Percentiles rank a stretch among this genome's conserved stretches.
Conservation (phyloP, 2,797 vertebrate species). For the Phataginus tricuspis region DNA sequence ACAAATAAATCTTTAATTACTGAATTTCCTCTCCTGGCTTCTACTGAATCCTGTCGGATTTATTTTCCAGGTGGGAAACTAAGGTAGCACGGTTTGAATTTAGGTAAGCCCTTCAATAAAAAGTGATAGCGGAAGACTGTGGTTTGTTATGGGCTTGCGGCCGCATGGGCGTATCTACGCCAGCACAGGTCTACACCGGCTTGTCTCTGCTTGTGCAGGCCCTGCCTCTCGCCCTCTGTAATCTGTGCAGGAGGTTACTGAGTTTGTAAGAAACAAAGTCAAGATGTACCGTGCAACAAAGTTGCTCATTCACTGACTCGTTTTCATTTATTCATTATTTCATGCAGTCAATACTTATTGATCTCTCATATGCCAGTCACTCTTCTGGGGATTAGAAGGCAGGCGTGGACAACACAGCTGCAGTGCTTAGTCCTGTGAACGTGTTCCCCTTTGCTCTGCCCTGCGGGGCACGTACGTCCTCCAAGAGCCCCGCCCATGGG, state of each 20-base stretch:
- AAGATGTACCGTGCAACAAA: no score
- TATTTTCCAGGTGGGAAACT: background rate
- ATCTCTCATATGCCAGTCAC: background rate
- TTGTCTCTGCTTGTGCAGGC: background rate
- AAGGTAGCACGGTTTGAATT: background rate
- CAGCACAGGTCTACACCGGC: background rate
- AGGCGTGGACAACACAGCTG: fast-evolving
- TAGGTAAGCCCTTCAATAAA: background rate
- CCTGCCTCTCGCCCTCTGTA: background rate
- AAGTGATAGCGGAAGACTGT: background rate
- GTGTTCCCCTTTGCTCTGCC: no score
- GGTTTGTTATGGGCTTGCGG: background rate
- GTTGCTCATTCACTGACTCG: background rate
- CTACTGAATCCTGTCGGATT: background rate
- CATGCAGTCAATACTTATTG: background rate
- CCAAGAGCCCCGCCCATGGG: background rate
- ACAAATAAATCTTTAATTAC: background rate
- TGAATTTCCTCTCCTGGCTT: background rate
- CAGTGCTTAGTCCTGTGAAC: fast-evolving
- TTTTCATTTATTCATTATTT: background rate
- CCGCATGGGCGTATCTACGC: fast-evolving
- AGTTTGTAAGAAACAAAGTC: background rate
- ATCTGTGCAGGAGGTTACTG: background rate
- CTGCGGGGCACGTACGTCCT: no score
- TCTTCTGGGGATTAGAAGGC: background rate